Percentiles rank a stretch among this genome's conserved stretches.
Evolutionary conservation across 2,797 vertebrate species (phyloP).

Genomic region (Myotis pilosus): DNA sequence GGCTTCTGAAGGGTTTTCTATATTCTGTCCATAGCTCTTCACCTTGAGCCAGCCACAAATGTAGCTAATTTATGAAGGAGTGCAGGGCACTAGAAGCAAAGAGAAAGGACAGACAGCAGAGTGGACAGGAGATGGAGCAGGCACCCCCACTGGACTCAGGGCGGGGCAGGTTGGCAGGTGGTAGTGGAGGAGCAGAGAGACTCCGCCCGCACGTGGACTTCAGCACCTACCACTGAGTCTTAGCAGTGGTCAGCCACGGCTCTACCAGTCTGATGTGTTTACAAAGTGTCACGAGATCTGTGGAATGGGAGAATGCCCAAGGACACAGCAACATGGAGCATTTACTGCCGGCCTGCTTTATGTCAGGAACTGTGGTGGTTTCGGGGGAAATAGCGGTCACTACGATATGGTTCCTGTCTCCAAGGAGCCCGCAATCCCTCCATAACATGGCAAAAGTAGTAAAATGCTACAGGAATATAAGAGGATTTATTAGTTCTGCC

Average conservation of each 20-base stretch:
- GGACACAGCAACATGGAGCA: not conserved
- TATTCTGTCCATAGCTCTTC: not conserved
- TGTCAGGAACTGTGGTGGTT: not conserved
- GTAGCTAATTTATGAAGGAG: not conserved
- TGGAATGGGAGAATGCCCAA: not conserved
- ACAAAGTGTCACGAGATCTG: not conserved
- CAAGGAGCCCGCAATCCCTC: not conserved
- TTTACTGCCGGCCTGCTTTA: not conserved
- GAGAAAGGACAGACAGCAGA: not conserved
- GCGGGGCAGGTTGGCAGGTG: no score
- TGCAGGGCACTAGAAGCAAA: not conserved
- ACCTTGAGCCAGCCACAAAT: not conserved
- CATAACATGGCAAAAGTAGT: no score
- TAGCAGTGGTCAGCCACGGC: not conserved
- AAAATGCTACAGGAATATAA: not conserved
- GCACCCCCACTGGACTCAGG: accelerated
- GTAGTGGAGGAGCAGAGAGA: not conserved
- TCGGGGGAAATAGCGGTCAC: not conserved
- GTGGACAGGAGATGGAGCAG: not conserved
- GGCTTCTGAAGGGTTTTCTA: not conserved
- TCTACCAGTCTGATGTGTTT: not conserved
- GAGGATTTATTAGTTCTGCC: not conserved
- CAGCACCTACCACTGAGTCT: not conserved
- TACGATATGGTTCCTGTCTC: not conserved
- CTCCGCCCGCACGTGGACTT: accelerated